Conservation (phyloP, 2,797 vertebrate species). For the Lophura swinhoii region DNA sequence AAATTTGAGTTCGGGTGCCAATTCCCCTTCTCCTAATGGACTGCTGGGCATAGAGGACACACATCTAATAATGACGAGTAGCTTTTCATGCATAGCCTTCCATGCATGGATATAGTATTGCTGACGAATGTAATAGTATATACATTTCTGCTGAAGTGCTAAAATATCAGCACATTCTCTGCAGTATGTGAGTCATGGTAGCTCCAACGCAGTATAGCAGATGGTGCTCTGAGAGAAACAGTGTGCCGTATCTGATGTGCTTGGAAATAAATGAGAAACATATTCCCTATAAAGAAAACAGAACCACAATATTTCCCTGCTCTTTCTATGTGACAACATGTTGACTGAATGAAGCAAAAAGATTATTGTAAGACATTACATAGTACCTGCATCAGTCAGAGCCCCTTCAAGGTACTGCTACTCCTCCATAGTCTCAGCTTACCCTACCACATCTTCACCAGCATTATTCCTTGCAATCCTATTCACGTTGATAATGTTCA, state of each 20-base stretch:
- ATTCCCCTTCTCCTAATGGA: background rate
- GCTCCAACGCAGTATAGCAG: background rate
- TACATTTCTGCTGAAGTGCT: background rate
- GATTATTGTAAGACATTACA: background rate
- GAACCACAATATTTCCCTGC: slow-evolving; percentile 4
- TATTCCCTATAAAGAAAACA: background rate
- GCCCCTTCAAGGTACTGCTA: background rate
- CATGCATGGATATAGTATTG: too few relatives aligned
- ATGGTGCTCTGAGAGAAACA: background rate
- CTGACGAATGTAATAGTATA: background rate
- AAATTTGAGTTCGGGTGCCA: background rate
- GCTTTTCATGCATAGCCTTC: background rate
- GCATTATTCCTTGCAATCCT: background rate
- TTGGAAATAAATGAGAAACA: slow-evolving; percentile 33
- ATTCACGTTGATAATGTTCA: background rate
- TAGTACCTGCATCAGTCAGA: background rate
- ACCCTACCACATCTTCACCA: background rate
- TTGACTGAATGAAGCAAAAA: background rate
- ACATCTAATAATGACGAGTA: background rate
- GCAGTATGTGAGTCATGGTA: background rate
- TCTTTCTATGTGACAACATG: background rate
- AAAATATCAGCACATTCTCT: background rate
- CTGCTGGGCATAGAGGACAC: background rate
- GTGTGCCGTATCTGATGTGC: background rate
- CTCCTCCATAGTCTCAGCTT: background rate